A percentile compares a stretch with the other conserved stretches of the same genome.
Conservation (phyloP, 2,113 vertebrate species). For the Galeopterus variegatus region DNA sequence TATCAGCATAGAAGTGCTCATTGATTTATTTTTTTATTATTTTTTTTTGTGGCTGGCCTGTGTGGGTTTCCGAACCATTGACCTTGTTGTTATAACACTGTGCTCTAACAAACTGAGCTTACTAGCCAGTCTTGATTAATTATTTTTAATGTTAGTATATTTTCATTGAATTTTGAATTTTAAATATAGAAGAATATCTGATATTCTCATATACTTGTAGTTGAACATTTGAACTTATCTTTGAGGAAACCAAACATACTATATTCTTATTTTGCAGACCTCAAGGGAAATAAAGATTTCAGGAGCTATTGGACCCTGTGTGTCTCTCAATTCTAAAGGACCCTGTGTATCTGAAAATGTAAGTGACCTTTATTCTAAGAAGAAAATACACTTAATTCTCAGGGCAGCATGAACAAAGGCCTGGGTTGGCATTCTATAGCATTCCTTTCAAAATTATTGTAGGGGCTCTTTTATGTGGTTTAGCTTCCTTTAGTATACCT, state of each 20-base stretch:
- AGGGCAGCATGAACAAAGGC: background rate
- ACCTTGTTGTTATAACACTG: no score
- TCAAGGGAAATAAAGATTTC: slow-evolving; percentile 99
- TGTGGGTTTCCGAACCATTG: no score
- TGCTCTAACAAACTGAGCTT: no score
- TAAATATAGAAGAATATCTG: slow-evolving; percentile 35
- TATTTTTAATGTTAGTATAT: slow-evolving; percentile 49
- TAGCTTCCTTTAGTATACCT: background rate
- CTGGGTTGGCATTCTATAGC: background rate
- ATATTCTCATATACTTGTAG: slow-evolving; percentile 11
- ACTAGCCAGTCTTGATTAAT: background rate
- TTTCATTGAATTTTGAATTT: slow-evolving; percentile 46
- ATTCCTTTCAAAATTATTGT: slow-evolving; percentile 11
- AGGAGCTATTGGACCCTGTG: slow-evolving; percentile 97
- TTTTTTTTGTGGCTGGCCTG: no score
- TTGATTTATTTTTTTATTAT: background rate
- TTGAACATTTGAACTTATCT: slow-evolving; percentile 40
- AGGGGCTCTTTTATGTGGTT: background rate
- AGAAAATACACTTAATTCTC: slow-evolving; percentile 27
- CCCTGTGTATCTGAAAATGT: slow-evolving; percentile 99
- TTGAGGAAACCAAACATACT: slow-evolving; percentile 34
- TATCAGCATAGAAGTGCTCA: background rate
- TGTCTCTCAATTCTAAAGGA: slow-evolving; percentile 97
- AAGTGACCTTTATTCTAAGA: slow-evolving; percentile 82
- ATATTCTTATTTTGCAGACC: slow-evolving; percentile 90